A percentile compares a stretch with the other conserved stretches of the same genome.
phyloP scores from a whole-genome alignment of 1,140 invertebrate species.

The Gerris buenoi region DNA sequence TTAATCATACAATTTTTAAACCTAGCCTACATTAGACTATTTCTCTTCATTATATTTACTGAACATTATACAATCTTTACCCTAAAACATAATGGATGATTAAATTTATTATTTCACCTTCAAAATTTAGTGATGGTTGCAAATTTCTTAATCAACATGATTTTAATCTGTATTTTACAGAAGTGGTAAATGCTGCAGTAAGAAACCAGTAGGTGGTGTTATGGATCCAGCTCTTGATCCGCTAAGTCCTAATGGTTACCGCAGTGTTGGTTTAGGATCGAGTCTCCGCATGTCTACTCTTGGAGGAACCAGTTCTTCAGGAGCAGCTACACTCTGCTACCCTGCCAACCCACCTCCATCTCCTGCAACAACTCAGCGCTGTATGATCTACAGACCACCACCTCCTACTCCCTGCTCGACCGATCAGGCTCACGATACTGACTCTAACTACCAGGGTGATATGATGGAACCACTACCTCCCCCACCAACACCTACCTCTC shows the following conservation, averaged over 20 bases:
- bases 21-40: too few species aligned
- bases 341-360: conserved; percentile 80
- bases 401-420: conserved; percentile 88
- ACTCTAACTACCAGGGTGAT: conserved; percentile 50
- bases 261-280: background rate
- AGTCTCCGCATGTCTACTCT: background rate
- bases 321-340: conserved; percentile 37
- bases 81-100: too few species aligned
- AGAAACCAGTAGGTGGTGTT: conserved; percentile 31
- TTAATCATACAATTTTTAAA: too few species aligned
- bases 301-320: background rate
- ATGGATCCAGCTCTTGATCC: conserved; percentile 11
- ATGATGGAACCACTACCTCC: conserved; percentile 60
- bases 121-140: too few species aligned
- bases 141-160: too few species aligned
- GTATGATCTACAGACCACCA: conserved; percentile 69
- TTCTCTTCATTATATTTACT: too few species aligned
- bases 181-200: conserved; percentile 8
- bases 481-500: conserved; percentile 66
- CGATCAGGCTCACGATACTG: conserved; percentile 80
- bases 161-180: background rate
- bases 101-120: too few species aligned
- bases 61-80: too few species aligned
- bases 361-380: conserved; percentile 49
- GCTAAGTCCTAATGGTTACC: conserved; percentile 3